These are phyloP conservation scores for Megalops atlanticus DNA, from an alignment of 2,113 vertebrate genomes.

Conservation along the genomic window DNA sequence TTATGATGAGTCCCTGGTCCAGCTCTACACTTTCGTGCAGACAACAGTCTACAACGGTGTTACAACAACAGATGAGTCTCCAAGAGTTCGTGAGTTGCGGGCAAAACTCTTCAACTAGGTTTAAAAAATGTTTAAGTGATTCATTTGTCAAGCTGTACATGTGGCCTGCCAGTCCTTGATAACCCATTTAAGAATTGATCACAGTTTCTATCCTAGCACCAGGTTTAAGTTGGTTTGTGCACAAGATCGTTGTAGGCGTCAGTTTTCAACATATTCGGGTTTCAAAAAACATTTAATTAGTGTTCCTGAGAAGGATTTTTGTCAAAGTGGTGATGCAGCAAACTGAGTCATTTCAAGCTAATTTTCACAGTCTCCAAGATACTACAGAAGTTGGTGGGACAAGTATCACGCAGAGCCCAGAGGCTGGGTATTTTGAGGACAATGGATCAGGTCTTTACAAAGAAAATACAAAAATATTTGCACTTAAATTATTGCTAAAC, in stretches of 20 bases:
- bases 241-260: slow-evolving; percentile 29
- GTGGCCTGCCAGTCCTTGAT: neutral
- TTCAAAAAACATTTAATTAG: slow-evolving; percentile 34
- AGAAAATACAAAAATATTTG: too few relatives aligned
- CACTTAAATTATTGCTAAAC: too few relatives aligned
- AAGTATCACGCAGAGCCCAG: too few relatives aligned
- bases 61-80: slow-evolving; percentile 32
- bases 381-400: too few relatives aligned
- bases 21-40: slow-evolving; percentile 41
- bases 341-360: too few relatives aligned
- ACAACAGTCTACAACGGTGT: slow-evolving; percentile 45
- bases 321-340: too few relatives aligned
- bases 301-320: too few relatives aligned
- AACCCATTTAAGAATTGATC: slow-evolving; percentile 33
- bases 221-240: slow-evolving; percentile 38
- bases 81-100: slow-evolving; percentile 33
- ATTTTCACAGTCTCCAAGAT: too few relatives aligned
- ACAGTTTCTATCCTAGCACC: slow-evolving; percentile 41
- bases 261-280: slow-evolving; percentile 34
- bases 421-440: too few relatives aligned
- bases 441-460: too few relatives aligned
- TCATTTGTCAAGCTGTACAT: slow-evolving; percentile 37
- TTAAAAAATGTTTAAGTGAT: slow-evolving; percentile 28
- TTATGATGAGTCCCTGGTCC: slow-evolving; percentile 32
- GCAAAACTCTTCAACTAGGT: slow-evolving; percentile 31